These are phyloP conservation scores for Haliaeetus leucogaster DNA, from an alignment of 2,113 vertebrate species.

Conservation along the genomic window DNA sequence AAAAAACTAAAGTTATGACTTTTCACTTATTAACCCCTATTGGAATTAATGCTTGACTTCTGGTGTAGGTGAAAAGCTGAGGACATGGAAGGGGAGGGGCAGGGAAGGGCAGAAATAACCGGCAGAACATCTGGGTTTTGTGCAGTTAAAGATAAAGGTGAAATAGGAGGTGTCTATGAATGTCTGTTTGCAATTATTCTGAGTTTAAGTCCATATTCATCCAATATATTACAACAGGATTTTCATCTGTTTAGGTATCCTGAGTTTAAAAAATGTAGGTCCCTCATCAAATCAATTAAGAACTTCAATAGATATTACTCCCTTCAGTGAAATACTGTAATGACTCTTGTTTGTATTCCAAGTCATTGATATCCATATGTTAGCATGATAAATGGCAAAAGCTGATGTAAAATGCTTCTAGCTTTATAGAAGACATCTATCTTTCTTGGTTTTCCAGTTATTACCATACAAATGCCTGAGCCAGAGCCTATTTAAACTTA, in stretches of 20 bases:
- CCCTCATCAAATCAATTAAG: background rate
- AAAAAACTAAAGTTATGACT: background rate
- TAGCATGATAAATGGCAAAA: background rate
- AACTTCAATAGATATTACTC: background rate
- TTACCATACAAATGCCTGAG: background rate
- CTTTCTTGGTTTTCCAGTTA: background rate
- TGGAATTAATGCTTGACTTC: background rate
- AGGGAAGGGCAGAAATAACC: background rate
- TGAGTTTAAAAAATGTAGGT: background rate
- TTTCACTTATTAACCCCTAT: background rate
- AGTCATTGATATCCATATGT: background rate
- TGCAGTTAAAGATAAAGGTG: background rate
- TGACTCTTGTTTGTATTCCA: background rate
- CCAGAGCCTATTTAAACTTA: background rate
- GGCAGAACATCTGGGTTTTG: background rate
- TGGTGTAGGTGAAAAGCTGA: background rate
- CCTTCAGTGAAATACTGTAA: background rate
- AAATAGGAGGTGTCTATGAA: fast-evolving
- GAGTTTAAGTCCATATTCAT: background rate
- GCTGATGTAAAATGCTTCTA: background rate
- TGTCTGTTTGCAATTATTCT: background rate
- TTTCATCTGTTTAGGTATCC: background rate
- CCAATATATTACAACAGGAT: background rate
- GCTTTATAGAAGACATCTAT: background rate
- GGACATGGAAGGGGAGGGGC: background rate